A percentile compares a stretch with the other conserved stretches of the same genome.
Evolutionary conservation across 2,888 invertebrate genomes (phyloP).

Genomic region (Tiphia femorata): DNA sequence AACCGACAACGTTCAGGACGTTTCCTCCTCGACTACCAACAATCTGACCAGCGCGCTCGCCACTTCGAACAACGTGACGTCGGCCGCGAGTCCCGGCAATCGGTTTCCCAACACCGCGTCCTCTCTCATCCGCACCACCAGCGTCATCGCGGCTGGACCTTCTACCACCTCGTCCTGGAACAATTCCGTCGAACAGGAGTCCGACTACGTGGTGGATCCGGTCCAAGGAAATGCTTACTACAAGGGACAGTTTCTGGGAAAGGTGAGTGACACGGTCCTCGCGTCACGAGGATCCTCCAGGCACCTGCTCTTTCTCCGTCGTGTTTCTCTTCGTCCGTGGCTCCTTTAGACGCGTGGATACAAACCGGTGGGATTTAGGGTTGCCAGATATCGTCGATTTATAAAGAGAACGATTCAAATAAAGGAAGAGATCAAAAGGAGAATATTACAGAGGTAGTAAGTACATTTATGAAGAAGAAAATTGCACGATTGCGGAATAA

Average conservation of each 20-base stretch:
- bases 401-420: too few relatives aligned
- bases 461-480: too few relatives aligned
- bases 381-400: too few relatives aligned
- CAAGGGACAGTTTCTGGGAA: slow-evolving; percentile 62
- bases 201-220: slow-evolving; percentile 61
- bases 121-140: slow-evolving; percentile 27
- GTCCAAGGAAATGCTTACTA: slow-evolving; percentile 61
- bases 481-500: too few relatives aligned
- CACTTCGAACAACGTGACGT: slow-evolving; percentile 7
- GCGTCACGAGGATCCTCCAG: neutral
- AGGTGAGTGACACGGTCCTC: slow-evolving; percentile 47
- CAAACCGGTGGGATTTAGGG: too few relatives aligned
- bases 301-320: neutral
- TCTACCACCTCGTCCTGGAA: slow-evolving; percentile 37
- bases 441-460: too few relatives aligned
- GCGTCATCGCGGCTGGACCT: slow-evolving; percentile 35
- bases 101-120: slow-evolving; percentile 34
- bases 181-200: slow-evolving; percentile 52
- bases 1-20: slow-evolving; percentile 21
- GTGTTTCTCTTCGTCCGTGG: neutral
- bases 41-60: neutral
- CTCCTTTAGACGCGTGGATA: neutral
- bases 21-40: slow-evolving; percentile 7
- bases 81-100: slow-evolving; percentile 29
- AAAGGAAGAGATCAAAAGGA: too few relatives aligned